Evolutionary conservation across 2,888 invertebrate species (phyloP), one percentile per base, ranked within the genome.

Genomic region (Leucoma salicis): DNA sequence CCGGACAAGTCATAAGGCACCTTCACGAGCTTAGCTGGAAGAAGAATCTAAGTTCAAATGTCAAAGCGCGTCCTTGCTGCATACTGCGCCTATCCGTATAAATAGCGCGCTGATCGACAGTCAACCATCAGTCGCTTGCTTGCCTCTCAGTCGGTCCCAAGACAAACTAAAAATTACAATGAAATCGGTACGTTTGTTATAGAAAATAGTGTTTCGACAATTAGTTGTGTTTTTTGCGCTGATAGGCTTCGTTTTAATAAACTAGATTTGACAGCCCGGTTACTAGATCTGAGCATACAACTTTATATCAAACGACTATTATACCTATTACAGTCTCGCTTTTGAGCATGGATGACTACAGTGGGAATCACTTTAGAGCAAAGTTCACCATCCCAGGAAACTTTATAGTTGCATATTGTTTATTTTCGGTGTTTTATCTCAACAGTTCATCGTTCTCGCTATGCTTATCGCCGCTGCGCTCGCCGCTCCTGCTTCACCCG

Each of bases 41-140:
- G 82, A 80, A 66, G 60, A 43, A 29, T 72, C 76, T 81, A 78
- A 82, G 85, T 86, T 85, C 82, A 87, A 87, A 88, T 88, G 88
- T 84, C 88, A 82, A 71, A 60, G 60, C 53, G 66, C 74, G 87
- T 84, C 88, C 86, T 85, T 82, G 86, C 71, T 52, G 57, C 53
- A 48, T 56, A 64, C 60, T 49, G 63, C 59, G 63, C 67, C 49
- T 47, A 52, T 61, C 60, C 47, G 46, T 87, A 88, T 87, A 89
- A 78, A 85, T 77, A 65, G 56, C 50, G 46, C 47, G 53, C 55
- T 63, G 66, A 42, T 43, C 75, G 45, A 53, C 59, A 42, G 57
- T 63, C 49, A 43, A 57, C 70, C 78, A 86, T 83, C 88, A 89
- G 82, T 88, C 84, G 70, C 70, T 80, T 68, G 53, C 64, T 72